Conservation (phyloP, 1,140 invertebrate species). For the Daktulosphaira vitifoliae region DNA sequence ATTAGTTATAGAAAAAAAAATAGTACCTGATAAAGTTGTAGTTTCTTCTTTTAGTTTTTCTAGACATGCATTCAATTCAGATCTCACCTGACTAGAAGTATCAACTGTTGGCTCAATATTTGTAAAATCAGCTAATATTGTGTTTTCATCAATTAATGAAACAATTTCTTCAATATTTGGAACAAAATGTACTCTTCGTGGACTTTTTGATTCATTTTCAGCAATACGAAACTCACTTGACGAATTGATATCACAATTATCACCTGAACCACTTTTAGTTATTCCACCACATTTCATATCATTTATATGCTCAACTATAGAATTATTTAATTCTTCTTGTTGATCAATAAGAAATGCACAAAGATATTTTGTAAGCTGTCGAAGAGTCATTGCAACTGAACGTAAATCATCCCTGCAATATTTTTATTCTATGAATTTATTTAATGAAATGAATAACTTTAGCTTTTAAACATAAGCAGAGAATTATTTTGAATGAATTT, state of each 20-base stretch:
- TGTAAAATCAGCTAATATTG: slow-evolving; percentile 23
- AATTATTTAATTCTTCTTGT: slow-evolving; percentile 29
- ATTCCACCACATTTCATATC: slow-evolving; percentile 22
- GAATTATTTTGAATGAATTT: no score
- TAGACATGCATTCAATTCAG: slow-evolving; percentile 16
- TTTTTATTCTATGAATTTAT: no score
- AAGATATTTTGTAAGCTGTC: slow-evolving; percentile 18
- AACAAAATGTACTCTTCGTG: slow-evolving; percentile 23
- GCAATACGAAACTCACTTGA: not conserved
- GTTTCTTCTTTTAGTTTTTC: slow-evolving; percentile 19
- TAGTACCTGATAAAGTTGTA: slow-evolving; percentile 12
- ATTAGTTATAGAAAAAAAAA: no score
- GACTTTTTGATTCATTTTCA: not conserved
- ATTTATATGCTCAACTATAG: slow-evolving; percentile 15
- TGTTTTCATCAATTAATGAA: slow-evolving; percentile 25
- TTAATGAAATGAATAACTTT: no score
- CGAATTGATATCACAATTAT: not conserved
- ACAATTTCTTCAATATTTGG: slow-evolving; percentile 28
- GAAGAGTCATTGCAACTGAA: slow-evolving; percentile 16
- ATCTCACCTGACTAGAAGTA: not conserved
- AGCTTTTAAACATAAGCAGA: no score
- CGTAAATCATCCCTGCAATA: slow-evolving; percentile 18
- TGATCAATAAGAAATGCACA: slow-evolving; percentile 18
- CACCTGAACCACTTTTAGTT: not conserved
- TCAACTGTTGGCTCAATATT: not conserved